A percentile compares a stretch with the other conserved stretches of the same genome.
Conservation (phyloP, 2,888 invertebrate species). For the Aporophyla lueneburgensis region DNA sequence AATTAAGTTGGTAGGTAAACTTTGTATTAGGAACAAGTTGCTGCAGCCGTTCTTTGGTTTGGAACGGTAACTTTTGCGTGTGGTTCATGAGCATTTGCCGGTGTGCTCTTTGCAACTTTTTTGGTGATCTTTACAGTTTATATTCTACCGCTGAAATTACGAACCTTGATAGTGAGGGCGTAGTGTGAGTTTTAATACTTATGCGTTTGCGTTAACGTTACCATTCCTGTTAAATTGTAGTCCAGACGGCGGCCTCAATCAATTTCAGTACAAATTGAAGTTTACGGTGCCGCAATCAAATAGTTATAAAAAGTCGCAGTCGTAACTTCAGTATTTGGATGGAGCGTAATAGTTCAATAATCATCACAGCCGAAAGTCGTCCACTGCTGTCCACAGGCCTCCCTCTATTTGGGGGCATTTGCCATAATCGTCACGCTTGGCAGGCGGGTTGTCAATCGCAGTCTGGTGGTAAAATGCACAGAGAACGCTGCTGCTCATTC, state of each 20-base stretch:
- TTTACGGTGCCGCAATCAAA: not conserved
- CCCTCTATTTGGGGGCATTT: no score
- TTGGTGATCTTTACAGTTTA: not conserved
- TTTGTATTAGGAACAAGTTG: slow-evolving; percentile 24
- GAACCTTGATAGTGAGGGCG: no score
- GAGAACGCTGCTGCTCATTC: no score
- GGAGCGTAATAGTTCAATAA: no score
- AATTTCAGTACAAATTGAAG: not conserved
- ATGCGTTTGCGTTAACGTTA: not conserved
- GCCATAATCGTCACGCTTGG: no score
- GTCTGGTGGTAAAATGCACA: no score
- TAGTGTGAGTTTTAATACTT: not conserved
- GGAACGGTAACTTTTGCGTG: slow-evolving; percentile 11
- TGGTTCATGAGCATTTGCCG: not conserved
- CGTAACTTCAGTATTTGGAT: not conserved
- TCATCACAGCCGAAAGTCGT: no score
- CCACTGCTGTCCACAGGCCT: no score
- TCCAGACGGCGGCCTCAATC: not conserved
- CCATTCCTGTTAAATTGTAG: not conserved
- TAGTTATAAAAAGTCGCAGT: not conserved
- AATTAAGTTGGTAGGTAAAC: slow-evolving; percentile 43
- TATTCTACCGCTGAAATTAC: not conserved
- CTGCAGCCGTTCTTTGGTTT: slow-evolving; percentile 14
- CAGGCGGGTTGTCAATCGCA: no score
- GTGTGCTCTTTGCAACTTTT: not conserved